These are phyloP conservation scores for Diadegma fenestrale DNA, from an alignment of 2,888 invertebrate genomes.

Conservation along the genomic window DNA sequence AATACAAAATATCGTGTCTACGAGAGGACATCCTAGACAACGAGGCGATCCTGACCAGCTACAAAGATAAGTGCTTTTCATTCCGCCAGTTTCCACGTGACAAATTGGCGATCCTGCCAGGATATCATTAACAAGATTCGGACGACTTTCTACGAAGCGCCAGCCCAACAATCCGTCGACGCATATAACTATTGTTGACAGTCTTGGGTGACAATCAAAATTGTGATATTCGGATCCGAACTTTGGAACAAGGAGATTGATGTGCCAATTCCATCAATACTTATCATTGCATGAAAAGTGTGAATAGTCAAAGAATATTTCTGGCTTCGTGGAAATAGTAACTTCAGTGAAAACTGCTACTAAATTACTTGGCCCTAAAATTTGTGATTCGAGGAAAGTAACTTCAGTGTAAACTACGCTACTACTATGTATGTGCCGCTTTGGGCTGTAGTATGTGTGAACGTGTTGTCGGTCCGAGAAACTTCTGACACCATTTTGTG, in stretches of 20 bases:
- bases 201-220: conserved; percentile 20
- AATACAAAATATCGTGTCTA: not conserved
- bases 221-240: conserved; percentile 30
- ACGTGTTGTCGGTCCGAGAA: too few species aligned
- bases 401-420: conserved; percentile 25
- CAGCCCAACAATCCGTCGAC: conserved; percentile 15
- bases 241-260: conserved; percentile 31
- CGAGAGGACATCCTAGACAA: too few species aligned
- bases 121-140: conserved; percentile 2
- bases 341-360: conserved; percentile 26
- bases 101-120: too few species aligned
- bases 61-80: too few species aligned
- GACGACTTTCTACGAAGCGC: conserved; percentile 3
- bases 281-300: too few species aligned
- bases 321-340: conserved; percentile 25
- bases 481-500: too few species aligned
- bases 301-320: not conserved
- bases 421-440: too few species aligned
- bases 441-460: too few species aligned
- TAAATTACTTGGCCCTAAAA: conserved; percentile 20
- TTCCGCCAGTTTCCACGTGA: too few species aligned
- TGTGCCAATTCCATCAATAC: not conserved
- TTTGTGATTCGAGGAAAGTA: conserved; percentile 26
- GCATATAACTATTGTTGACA: conserved; percentile 28
- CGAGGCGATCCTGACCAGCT: too few species aligned